These are phyloP conservation scores for Caenorhabditis remanei DNA, from an alignment of 1,140 invertebrate species.

Conservation along the genomic window DNA sequence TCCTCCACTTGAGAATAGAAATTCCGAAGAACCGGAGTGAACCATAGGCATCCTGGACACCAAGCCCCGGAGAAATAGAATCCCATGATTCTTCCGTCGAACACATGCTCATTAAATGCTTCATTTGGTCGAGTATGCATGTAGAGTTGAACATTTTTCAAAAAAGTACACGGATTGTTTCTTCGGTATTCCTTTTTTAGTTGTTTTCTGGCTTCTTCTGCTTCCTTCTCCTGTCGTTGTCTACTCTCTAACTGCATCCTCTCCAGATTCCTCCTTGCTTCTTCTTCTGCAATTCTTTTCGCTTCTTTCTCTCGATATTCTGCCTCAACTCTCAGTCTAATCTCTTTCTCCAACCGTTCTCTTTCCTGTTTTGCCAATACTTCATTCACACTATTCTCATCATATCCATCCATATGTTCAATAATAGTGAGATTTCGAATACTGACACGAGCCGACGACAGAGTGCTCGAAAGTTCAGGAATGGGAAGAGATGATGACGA, in stretches of 20 bases:
- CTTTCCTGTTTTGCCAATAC: not conserved
- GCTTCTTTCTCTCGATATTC: not conserved
- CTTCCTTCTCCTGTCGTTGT: not conserved
- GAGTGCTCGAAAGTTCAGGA: not conserved
- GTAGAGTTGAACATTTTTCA: not conserved
- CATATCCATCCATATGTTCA: not conserved
- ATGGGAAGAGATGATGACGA: not conserved
- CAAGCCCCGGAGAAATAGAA: constrained; percentile 76
- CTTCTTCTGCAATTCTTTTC: not conserved
- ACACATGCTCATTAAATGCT: not conserved
- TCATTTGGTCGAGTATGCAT: not conserved
- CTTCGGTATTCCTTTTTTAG: not conserved
- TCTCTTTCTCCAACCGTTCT: not conserved
- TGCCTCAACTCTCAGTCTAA: not conserved
- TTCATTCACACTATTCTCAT: not conserved
- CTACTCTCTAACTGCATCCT: too few species aligned
- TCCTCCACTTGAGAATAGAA: constrained; percentile 74
- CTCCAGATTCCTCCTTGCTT: not conserved
- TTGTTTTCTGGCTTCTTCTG: not conserved
- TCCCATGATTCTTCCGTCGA: constrained; percentile 71
- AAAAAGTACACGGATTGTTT: not conserved
- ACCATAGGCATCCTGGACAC: constrained; percentile 74
- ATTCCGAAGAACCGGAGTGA: constrained; percentile 72
- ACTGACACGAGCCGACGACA: not conserved
- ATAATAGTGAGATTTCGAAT: constrained; percentile 5